phyloP scores from a whole-genome alignment of 1,140 invertebrate genomes.

The Penaeus vannamei region DNA sequence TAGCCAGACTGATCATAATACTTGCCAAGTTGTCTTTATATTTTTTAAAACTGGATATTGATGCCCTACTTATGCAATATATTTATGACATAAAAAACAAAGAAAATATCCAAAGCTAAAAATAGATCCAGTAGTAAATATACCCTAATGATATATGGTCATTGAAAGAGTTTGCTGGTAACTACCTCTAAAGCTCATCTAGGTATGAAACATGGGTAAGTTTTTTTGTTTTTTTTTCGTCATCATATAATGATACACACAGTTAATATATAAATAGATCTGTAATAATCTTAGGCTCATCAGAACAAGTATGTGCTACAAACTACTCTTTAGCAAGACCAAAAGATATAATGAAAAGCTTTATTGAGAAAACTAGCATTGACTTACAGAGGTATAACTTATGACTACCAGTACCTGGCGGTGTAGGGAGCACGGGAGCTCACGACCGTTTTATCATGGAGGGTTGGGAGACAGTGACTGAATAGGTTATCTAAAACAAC shows the following conservation, averaged over 20 bases:
- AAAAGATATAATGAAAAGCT: conserved; percentile 46
- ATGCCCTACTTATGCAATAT: conserved; percentile 19
- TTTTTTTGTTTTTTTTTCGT: neutral
- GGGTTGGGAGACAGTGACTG: conserved; percentile 68
- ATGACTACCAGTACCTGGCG: conserved; percentile 68
- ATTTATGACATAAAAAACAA: conserved; percentile 17
- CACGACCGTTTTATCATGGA: conserved; percentile 68
- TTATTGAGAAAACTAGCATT: conserved; percentile 50
- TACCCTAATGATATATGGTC: neutral
- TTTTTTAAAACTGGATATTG: neutral
- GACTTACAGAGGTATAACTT: conserved; percentile 61
- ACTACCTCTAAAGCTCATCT: conserved; percentile 36
- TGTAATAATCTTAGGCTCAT: conserved; percentile 31
- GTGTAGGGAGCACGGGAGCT: conserved; percentile 68
- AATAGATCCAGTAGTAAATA: neutral
- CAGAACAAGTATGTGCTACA: conserved; percentile 46
- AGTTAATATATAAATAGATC: conserved; percentile 8
- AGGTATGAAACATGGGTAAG: conserved; percentile 31
- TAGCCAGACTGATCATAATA: conserved; percentile 31
- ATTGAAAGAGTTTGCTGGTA: conserved; percentile 17
- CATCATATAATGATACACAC: neutral
- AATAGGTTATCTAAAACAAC: conserved; percentile 69
- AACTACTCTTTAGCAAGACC: conserved; percentile 46
- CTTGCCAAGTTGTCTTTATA: conserved; percentile 46
- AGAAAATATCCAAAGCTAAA: conserved; percentile 23